A percentile compares a stretch with the other conserved stretches of the same genome.
phyloP scores from a whole-genome alignment of 1,140 invertebrate genomes.

The Trichonephila inaurata region DNA sequence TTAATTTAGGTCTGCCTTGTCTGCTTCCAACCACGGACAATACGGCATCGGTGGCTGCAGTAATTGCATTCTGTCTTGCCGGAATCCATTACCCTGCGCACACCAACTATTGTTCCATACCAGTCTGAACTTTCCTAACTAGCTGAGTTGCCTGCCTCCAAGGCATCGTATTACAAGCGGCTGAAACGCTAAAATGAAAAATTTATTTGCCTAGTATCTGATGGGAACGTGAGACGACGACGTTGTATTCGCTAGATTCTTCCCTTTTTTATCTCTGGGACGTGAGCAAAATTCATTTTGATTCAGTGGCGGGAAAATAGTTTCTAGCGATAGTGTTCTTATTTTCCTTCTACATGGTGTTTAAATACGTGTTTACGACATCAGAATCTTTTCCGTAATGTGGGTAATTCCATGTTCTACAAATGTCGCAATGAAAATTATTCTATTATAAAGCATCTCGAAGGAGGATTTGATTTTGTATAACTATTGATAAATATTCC shows the following conservation, averaged over 20 bases:
- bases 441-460: not conserved
- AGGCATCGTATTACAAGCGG: conserved; percentile 51
- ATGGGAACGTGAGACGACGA: conserved; percentile 18
- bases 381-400: not conserved
- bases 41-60: not conserved
- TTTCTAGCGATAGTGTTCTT: not conserved
- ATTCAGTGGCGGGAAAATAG: not conserved
- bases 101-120: conserved; percentile 46
- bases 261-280: not conserved
- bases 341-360: not conserved
- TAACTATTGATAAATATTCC: not conserved
- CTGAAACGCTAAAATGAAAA: conserved; percentile 19
- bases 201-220: conserved; percentile 50
- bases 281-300: conserved; percentile 12
- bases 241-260: no score
- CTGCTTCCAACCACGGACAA: not conserved
- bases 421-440: not conserved
- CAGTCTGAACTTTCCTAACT: conserved; percentile 34
- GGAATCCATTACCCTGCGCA: conserved; percentile 37
- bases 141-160: conserved; percentile 63
- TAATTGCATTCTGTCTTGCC: conserved; percentile 59
- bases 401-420: not conserved
- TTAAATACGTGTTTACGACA: not conserved
- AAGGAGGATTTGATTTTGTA: not conserved
- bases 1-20: conserved; percentile 33